phyloP scores from a whole-genome alignment of 2,797 vertebrate species.

The Neopelma chrysocephalum region DNA sequence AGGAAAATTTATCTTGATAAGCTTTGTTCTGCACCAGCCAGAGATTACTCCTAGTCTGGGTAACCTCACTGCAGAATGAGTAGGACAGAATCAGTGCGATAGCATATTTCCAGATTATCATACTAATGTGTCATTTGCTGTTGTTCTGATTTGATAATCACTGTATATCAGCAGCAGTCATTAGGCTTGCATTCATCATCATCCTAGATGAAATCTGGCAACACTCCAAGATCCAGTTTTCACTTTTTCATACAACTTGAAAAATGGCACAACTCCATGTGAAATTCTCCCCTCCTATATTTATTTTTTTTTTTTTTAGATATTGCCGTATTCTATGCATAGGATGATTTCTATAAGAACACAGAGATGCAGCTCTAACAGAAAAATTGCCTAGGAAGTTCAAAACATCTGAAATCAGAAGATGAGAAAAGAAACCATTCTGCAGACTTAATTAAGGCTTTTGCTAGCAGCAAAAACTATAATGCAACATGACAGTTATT shows the following conservation, averaged over 20 bases:
- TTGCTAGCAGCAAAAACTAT: slow-evolving; percentile 49
- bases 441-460: slow-evolving; percentile 59
- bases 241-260: neutral
- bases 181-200: neutral
- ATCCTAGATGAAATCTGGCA: neutral
- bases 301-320: neutral
- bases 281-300: neutral
- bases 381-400: slow-evolving; percentile 36
- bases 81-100: neutral
- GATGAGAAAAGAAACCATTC: slow-evolving; percentile 34
- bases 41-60: neutral
- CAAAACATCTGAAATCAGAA: slow-evolving; percentile 40
- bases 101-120: neutral
- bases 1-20: neutral
- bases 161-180: neutral
- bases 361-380: neutral
- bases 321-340: neutral
- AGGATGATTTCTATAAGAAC: neutral
- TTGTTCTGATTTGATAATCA: neutral
- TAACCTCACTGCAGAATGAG: neutral
- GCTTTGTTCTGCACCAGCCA: neutral
- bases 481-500: slow-evolving; percentile 65
- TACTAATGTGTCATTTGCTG: neutral
- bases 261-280: neutral
- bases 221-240: neutral